Percentiles rank a stretch among this genome's conserved stretches.
Conservation (phyloP, 2,113 vertebrate genomes). For the Labeo rohita region DNA sequence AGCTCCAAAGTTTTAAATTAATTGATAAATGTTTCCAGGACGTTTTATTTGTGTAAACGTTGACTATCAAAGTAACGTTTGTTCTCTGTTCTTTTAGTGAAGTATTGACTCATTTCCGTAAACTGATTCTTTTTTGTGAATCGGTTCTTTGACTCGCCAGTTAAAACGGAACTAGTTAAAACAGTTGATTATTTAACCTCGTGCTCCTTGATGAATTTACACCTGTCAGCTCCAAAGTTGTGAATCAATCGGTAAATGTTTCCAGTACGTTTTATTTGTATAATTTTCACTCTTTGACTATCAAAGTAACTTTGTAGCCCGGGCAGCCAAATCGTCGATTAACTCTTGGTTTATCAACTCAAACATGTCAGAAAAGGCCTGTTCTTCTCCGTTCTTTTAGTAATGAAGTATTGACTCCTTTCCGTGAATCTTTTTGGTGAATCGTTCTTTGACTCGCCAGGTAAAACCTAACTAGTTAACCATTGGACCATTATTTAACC, state of each 20-base stretch:
- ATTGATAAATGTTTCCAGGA: too few species aligned
- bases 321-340: background rate
- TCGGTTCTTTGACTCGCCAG: background rate
- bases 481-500: too few species aligned
- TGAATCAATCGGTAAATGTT: background rate
- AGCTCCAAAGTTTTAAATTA: too few species aligned
- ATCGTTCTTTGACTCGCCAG: too few species aligned
- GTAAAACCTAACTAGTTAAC: too few species aligned
- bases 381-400: background rate
- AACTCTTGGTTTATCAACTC: background rate
- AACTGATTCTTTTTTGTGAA: background rate
- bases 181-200: too few species aligned
- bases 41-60: too few species aligned
- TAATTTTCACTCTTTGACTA: background rate
- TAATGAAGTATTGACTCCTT: background rate
- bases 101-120: background rate
- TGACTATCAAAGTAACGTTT: too few species aligned
- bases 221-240: background rate
- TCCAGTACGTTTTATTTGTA: background rate
- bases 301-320: background rate
- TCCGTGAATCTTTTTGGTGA: background rate
- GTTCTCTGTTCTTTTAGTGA: background rate
- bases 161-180: background rate
- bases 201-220: background rate
- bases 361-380: too few species aligned